Conservation (phyloP, 2,888 invertebrate species). For the Lycocerus yunnanus region DNA sequence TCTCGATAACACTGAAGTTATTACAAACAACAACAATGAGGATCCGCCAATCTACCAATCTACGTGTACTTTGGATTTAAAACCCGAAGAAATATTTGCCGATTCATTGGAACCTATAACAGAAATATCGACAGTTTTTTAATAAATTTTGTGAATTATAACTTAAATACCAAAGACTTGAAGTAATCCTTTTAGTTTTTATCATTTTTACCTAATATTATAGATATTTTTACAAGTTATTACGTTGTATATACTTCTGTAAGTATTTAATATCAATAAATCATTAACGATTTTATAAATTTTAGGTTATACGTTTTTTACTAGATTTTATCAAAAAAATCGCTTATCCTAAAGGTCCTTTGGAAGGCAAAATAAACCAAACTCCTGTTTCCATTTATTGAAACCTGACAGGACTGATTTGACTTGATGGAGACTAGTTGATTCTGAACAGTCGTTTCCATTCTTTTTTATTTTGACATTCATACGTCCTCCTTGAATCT, state of each 20-base stretch:
- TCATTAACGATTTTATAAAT: background rate
- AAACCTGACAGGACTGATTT: too few relatives aligned
- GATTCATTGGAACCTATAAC: constrained; percentile 45
- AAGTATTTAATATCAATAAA: background rate
- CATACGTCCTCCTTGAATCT: too few relatives aligned
- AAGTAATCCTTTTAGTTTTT: background rate
- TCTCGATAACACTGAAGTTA: background rate
- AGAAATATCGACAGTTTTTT: constrained; percentile 34
- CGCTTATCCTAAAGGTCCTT: too few relatives aligned
- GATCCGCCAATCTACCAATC: background rate
- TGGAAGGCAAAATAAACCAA: too few relatives aligned
- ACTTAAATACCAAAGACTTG: background rate
- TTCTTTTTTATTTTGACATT: too few relatives aligned
- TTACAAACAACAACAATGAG: background rate
- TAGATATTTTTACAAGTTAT: background rate
- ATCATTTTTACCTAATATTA: background rate
- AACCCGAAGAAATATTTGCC: constrained; percentile 39
- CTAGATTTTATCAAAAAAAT: too few relatives aligned
- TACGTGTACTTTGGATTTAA: background rate
- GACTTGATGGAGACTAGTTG: too few relatives aligned
- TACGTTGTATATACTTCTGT: background rate
- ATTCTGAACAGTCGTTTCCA: too few relatives aligned
- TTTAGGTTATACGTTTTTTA: background rate
- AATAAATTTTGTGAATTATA: constrained; percentile 2
- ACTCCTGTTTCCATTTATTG: too few relatives aligned